Conservation (phyloP, 2,888 invertebrate species). For the Apeira syringaria region DNA sequence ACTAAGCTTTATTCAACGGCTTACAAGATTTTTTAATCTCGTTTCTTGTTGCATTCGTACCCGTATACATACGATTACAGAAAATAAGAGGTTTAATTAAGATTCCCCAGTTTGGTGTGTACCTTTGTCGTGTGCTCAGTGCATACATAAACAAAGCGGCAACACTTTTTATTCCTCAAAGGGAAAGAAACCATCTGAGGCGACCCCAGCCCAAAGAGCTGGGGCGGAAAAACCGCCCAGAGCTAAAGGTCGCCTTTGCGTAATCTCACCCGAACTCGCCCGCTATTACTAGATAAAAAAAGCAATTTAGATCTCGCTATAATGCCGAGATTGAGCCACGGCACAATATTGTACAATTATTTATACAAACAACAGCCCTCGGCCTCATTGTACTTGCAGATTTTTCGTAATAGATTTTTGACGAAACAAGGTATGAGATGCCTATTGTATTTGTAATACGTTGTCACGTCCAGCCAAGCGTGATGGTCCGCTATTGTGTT, state of each 20-base stretch:
- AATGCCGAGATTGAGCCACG: conserved; percentile 37
- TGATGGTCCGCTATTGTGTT: neutral
- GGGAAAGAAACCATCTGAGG: conserved; percentile 42
- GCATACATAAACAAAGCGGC: conserved; percentile 26
- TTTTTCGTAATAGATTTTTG: conserved; percentile 13
- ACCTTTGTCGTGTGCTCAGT: neutral
- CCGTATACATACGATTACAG: too few relatives aligned
- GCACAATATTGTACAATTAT: conserved; percentile 21
- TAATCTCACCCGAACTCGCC: conserved; percentile 39
- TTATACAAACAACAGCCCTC: conserved; percentile 13
- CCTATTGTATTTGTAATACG: conserved; percentile 3
- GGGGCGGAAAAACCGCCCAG: conserved; percentile 51
- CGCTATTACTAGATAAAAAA: conserved; percentile 48
- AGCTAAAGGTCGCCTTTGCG: conserved; percentile 62
- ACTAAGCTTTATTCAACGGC: too few relatives aligned
- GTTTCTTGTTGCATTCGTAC: neutral
- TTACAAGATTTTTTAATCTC: too few relatives aligned
- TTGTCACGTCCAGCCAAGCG: conserved; percentile 1
- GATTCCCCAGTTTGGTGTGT: neutral
- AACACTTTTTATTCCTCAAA: conserved; percentile 40
- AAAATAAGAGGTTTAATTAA: conserved; percentile 5
- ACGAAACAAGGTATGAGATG: conserved; percentile 2
- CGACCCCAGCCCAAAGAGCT: conserved; percentile 41
- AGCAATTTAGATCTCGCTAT: conserved; percentile 51
- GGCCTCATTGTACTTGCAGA: conserved; percentile 14